Base-by-base conservation (phyloP, 92 coral and sea anemone species). In the Epizoanthus ramosus region DNA sequence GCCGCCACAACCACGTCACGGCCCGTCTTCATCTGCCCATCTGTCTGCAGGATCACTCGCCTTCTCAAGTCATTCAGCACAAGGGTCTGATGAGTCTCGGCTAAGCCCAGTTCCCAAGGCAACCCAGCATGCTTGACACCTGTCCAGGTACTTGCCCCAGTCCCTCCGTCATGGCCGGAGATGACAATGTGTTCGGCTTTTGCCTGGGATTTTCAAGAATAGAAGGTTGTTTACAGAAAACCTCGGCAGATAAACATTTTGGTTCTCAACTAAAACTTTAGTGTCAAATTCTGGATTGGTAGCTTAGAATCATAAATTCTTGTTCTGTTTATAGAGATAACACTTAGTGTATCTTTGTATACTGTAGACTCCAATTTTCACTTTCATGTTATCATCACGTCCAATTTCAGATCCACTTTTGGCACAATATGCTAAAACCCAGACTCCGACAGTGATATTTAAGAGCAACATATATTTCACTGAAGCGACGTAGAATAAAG, bases 111-210 rank as follows among this genome's bases (percentile, higher is more conserved):
- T 90, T 95, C 98, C 98, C 98, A 95, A 67, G 98, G 98, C 75
- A 95, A 85, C 76, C 98, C 98, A 3, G 98, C 98, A 72, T 95
- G 98, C 58, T 95, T 95, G 79, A 95, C 94, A 12, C 98, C 98
- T 41, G 98, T 93, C 98, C 98, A 95, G 18, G 98, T 93, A 79
- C 98, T 95, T 0, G 98, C 98, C 0, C 98, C 98, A 84, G 98
- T 95, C 43, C 98, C 98, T 57, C 98, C 98, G 69, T 95, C 98
- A 58, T 95, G 98, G 80, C 98, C 98, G 52, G 98, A 95, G 71
- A 95, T 87, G 18, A 90, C 94, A 73, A 95, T 95, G 86, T 95
- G 98, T 80, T 95, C 98, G 0, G 98, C 97, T 75, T 93, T 97
- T 5, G 98, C 98, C 98, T 95, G 75, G 54, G 16, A 65, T 17